Base-by-base conservation (phyloP, 1,140 invertebrate genomes). In the Chymomyza costata region DNA sequence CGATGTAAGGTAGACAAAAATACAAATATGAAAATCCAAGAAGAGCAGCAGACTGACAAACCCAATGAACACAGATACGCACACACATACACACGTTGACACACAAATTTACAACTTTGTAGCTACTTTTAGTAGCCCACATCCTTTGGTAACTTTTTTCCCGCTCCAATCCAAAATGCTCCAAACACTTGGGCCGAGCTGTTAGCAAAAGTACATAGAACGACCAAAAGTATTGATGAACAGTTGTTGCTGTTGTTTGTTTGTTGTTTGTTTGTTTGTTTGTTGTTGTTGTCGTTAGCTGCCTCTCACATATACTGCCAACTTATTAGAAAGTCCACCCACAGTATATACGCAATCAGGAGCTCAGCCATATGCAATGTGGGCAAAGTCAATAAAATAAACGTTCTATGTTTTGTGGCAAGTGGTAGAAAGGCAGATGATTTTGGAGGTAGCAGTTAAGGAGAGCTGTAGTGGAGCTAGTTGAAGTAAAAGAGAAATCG, bases 351-450 rank as follows among this genome's bases (percentile, higher is more conserved):
- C 18, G 52, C 49, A 62, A 57, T 62, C 68, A 49, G 14, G 11
- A 11, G 21, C 16, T 6, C 25, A 14, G 47, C 16, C 56, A 54
- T 60, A 60, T 54, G 51, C 51, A 60, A 38, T 63, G 47, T 56
- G 60, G 37, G 19, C 44, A 78, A 69, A 78, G 71, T 78, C 71
- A 78, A 78, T 78, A 78, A 78, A 78, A 76, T 78, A 78, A 70
- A 70, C 71, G 66, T 62, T 76, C 45, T 66, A 70, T 70, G 71
- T 59, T 76, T n/a, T 76, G 60, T 40, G 40, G 59, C 61, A 51
- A 60, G 47, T 60, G 52, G 14, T 17, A 16, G 15, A 15, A 16
- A 40, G 14, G 8, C 16, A 16, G 10, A 34, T 32, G 25, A 31
- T 13, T 17, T 38, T 19, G 44, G 38, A 13, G 14, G 16, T 32